phyloP scores from a whole-genome alignment of 2,888 invertebrate genomes.

The Nephrotoma flavescens region DNA sequence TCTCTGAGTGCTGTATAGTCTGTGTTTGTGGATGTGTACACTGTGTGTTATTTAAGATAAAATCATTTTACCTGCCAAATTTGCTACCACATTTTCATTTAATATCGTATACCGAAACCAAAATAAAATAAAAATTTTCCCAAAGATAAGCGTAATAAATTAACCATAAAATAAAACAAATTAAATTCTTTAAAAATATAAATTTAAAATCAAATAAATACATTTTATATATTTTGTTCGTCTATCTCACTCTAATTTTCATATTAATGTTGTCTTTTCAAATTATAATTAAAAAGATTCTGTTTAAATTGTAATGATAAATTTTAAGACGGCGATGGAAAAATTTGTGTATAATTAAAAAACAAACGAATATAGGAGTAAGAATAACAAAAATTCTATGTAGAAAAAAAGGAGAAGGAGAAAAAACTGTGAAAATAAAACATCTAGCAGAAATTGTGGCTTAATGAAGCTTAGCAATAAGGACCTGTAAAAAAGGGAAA shows the following conservation, averaged over 20 bases:
- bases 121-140: not conserved
- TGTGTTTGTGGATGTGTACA: not conserved
- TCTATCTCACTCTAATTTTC: not conserved
- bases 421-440: not conserved
- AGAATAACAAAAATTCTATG: not conserved
- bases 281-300: not conserved
- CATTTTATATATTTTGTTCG: not conserved
- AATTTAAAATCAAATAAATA: not conserved
- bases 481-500: not conserved
- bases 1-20: not conserved
- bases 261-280: not conserved
- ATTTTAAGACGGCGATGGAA: not conserved
- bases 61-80: not conserved
- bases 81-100: not conserved
- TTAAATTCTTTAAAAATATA: not conserved
- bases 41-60: not conserved
- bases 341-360: not conserved
- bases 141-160: not conserved
- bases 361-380: not conserved
- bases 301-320: not conserved
- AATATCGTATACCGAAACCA: not conserved
- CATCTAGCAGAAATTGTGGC: not conserved
- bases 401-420: not conserved
- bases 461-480: constrained; percentile 4
- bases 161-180: not conserved